A percentile compares a stretch with the other conserved stretches of the same genome.
These are phyloP conservation scores for Eustalomyia histrio DNA, from an alignment of 2,888 invertebrate genomes.

Conservation along the genomic window DNA sequence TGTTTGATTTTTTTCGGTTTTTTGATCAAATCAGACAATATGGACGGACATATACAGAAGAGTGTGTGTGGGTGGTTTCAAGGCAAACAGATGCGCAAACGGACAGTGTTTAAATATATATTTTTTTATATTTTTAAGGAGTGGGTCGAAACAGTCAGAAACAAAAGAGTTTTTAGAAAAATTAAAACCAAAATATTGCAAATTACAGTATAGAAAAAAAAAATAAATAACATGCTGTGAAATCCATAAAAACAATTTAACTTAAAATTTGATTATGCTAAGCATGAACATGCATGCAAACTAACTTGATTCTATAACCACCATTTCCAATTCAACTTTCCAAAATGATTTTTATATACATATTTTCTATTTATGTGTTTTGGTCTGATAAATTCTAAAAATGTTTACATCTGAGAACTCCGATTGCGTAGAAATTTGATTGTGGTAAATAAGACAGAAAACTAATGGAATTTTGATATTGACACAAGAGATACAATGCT, in stretches of 20 bases:
- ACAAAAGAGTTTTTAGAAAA: conserved; percentile 45
- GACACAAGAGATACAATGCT: no score
- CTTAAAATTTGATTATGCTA: conserved; percentile 5
- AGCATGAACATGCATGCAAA: conserved; percentile 9
- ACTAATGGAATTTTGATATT: no score
- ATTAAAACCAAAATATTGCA: conserved; percentile 42
- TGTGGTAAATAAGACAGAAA: no score
- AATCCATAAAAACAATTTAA: neutral
- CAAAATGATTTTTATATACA: no score
- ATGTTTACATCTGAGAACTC: no score
- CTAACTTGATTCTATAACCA: neutral
- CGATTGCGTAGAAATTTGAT: no score
- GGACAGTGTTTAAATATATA: conserved; percentile 50
- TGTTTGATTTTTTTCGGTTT: conserved; percentile 66
- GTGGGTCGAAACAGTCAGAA: conserved; percentile 48
- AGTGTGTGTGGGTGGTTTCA: conserved; percentile 48
- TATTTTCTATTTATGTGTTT: no score
- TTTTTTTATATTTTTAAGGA: conserved; percentile 1
- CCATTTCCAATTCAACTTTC: neutral
- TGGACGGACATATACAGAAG: conserved; percentile 52
- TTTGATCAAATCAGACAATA: conserved; percentile 53
- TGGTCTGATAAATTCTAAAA: no score
- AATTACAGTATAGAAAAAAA: conserved; percentile 6
- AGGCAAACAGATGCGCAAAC: conserved; percentile 61
- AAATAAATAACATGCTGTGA: conserved; percentile 45